phyloP scores from a whole-genome alignment of 2,797 vertebrate species.

The Neosilurus mollespiculum region DNA sequence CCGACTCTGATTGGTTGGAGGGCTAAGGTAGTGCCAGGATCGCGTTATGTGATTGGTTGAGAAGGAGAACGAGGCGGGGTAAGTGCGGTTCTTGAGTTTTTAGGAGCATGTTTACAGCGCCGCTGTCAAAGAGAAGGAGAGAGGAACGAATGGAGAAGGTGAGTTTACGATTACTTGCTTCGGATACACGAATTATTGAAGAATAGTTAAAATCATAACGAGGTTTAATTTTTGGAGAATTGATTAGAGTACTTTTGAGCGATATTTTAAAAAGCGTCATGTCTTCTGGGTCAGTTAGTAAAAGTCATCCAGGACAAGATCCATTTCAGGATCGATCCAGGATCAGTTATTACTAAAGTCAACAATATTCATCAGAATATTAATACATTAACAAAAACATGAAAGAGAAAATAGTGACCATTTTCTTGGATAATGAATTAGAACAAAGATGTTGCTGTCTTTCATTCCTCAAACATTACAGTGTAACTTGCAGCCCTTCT shows the following conservation, averaged over 20 bases:
- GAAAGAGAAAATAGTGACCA: not conserved
- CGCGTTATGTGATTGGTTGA: conserved; percentile 63
- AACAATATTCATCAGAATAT: not conserved
- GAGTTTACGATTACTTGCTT: not conserved
- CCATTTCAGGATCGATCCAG: not conserved
- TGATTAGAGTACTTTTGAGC: not conserved
- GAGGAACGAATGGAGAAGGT: not conserved
- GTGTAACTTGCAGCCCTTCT: not conserved
- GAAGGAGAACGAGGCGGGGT: conserved; percentile 60
- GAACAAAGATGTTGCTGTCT: not conserved
- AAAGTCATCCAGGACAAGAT: not conserved
- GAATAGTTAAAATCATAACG: not conserved
- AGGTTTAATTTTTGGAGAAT: not conserved
- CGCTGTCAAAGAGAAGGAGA: conserved; percentile 44
- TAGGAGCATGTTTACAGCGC: conserved; percentile 69
- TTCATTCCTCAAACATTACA: not conserved
- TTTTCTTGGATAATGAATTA: not conserved
- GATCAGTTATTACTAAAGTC: not conserved
- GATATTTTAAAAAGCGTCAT: not conserved
- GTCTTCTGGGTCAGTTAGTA: not conserved
- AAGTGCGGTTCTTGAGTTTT: conserved; percentile 60
- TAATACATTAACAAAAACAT: not conserved
- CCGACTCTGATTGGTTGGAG: conserved; percentile 62
- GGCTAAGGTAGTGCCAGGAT: conserved; percentile 54
- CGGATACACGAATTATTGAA: not conserved